Percentiles rank a stretch among this genome's conserved stretches.
These are phyloP conservation scores for Struthidea cinerea DNA, from an alignment of 2,113 vertebrate species.

Conservation along the genomic window DNA sequence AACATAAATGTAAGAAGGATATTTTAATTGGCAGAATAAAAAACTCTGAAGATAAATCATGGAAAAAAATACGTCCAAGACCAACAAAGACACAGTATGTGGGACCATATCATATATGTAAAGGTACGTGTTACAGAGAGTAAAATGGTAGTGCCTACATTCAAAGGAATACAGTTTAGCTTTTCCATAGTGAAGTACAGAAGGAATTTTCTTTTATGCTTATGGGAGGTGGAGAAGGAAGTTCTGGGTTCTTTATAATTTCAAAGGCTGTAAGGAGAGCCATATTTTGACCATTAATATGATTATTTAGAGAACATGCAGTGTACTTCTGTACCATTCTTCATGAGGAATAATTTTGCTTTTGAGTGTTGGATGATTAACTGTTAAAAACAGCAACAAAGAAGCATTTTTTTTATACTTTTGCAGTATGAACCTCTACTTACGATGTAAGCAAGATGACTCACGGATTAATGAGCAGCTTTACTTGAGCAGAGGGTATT, in stretches of 20 bases:
- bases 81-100: slow-evolving; percentile 96
- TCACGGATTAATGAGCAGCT: neutral
- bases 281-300: neutral
- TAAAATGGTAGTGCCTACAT: neutral
- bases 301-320: neutral
- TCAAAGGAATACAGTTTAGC: neutral
- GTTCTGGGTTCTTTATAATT: neutral
- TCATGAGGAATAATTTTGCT: neutral
- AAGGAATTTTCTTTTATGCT: neutral
- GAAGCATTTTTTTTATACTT: neutral
- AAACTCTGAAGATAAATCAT: slow-evolving; percentile 81
- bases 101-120: slow-evolving; percentile 97
- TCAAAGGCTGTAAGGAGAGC: neutral
- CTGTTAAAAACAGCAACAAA: neutral
- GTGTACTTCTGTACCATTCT: neutral
- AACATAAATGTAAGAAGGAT: slow-evolving; percentile 98
- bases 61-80: slow-evolving; percentile 94
- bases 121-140: slow-evolving; percentile 75
- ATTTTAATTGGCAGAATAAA: slow-evolving; percentile 89
- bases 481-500: neutral
- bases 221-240: neutral
- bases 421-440: neutral
- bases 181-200: neutral
- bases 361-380: neutral
- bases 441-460: neutral